These are phyloP conservation scores for Aythya baeri DNA, from an alignment of 2,113 vertebrate genomes.

Conservation along the genomic window DNA sequence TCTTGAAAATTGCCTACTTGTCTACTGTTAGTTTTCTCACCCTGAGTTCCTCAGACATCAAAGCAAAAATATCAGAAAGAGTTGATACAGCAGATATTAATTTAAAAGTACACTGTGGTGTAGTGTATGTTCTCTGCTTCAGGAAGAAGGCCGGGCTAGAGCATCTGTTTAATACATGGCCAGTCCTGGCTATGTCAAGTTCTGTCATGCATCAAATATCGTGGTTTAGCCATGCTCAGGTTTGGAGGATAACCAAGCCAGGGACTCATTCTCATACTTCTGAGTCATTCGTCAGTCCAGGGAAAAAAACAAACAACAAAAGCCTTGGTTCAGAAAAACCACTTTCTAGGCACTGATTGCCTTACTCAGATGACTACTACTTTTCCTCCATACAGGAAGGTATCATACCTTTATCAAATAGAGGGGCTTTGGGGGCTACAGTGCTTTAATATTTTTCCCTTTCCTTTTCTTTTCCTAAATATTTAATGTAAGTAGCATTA, in stretches of 20 bases:
- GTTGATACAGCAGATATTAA: background rate
- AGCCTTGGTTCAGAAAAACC: background rate
- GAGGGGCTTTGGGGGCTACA: too few relatives aligned
- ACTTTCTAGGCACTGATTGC: background rate
- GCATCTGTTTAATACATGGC: background rate
- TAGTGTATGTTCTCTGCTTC: background rate
- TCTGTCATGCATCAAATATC: background rate
- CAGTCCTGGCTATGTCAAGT: background rate
- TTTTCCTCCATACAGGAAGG: background rate
- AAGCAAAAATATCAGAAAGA: background rate
- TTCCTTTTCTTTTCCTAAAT: background rate
- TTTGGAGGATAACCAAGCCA: background rate
- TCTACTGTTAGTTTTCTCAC: background rate
- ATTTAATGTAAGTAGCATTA: background rate
- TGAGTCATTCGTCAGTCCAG: background rate
- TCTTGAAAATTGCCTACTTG: background rate
- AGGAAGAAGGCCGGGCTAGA: background rate
- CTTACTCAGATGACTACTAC: background rate
- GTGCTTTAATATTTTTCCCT: background rate
- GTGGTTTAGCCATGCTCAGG: background rate
- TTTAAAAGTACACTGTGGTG: background rate
- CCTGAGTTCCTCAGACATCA: background rate
- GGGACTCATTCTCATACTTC: background rate
- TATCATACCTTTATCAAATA: background rate
- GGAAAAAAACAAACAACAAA: too few relatives aligned